Conservation (phyloP, 2,797 vertebrate species). For the Sarcoramphus papa region DNA sequence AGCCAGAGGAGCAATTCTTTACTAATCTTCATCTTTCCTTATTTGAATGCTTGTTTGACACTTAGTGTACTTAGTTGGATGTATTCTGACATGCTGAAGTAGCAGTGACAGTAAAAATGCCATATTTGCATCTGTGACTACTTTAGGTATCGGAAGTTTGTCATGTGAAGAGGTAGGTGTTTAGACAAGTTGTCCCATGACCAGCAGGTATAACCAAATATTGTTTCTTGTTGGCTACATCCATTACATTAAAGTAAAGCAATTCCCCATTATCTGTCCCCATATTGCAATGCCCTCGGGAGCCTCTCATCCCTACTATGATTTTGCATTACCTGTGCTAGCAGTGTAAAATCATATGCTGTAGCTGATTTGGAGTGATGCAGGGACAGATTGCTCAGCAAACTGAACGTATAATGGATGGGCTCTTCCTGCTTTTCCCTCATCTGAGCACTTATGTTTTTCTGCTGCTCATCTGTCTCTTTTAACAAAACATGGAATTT, state of each 20-base stretch:
- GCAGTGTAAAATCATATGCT: neutral
- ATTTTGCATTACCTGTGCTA: neutral
- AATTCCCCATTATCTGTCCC: neutral
- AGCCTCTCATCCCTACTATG: neutral
- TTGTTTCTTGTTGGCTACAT: neutral
- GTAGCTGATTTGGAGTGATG: neutral
- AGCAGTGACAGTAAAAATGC: neutral
- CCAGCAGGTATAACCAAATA: neutral
- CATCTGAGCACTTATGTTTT: neutral
- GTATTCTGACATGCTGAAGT: neutral
- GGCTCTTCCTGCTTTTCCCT: neutral
- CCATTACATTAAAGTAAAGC: neutral
- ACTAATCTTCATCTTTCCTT: neutral
- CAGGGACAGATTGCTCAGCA: neutral
- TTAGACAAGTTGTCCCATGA: neutral
- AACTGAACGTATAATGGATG: neutral
- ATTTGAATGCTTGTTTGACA: neutral
- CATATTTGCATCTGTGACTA: neutral
- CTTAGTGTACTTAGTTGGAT: neutral
- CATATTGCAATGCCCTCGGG: neutral
- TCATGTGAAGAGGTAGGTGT: neutral
- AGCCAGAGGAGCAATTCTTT: neutral
- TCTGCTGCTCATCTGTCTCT: constrained; percentile 1
- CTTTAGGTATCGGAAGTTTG: neutral
- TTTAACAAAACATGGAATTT: constrained; percentile 1